Evolutionary conservation across 2,888 invertebrate genomes (phyloP).

Genomic region (Glaucopsyche alexis): DNA sequence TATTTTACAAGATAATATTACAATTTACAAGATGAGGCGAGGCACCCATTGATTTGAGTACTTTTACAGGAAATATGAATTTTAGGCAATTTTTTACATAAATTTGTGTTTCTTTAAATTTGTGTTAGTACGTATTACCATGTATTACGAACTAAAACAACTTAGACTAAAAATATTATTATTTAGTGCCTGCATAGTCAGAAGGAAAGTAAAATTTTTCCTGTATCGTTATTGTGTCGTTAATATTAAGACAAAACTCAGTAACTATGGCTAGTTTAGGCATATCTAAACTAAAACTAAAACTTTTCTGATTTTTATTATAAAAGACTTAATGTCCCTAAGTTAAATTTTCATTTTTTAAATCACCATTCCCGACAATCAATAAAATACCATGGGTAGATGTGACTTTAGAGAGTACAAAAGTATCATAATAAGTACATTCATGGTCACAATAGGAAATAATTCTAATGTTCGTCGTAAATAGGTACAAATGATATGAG

Average conservation of each 20-base stretch:
- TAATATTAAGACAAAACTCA: too few species aligned
- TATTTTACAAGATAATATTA: constrained; percentile 23
- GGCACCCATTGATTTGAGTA: neutral
- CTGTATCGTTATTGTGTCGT: neutral
- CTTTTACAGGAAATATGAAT: neutral
- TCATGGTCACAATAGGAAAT: neutral
- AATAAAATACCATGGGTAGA: neutral
- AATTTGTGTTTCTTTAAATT: neutral
- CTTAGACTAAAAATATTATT: neutral
- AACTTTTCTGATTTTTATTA: neutral
- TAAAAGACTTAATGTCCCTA: neutral
- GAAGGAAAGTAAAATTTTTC: neutral
- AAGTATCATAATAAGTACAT: neutral
- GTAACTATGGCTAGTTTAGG: too few species aligned
- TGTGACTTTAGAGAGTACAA: neutral
- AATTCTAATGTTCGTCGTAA: constrained; percentile 1
- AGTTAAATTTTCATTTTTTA: neutral
- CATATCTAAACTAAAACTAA: too few species aligned
- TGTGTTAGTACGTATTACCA: neutral
- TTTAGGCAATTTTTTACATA: neutral
- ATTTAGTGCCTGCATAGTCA: neutral
- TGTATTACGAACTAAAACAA: neutral
- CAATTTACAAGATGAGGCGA: too few species aligned
- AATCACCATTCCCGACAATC: neutral
- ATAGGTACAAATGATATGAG: neutral